Conservation (phyloP, 2,113 vertebrate genomes). For the Verasper variegatus region DNA sequence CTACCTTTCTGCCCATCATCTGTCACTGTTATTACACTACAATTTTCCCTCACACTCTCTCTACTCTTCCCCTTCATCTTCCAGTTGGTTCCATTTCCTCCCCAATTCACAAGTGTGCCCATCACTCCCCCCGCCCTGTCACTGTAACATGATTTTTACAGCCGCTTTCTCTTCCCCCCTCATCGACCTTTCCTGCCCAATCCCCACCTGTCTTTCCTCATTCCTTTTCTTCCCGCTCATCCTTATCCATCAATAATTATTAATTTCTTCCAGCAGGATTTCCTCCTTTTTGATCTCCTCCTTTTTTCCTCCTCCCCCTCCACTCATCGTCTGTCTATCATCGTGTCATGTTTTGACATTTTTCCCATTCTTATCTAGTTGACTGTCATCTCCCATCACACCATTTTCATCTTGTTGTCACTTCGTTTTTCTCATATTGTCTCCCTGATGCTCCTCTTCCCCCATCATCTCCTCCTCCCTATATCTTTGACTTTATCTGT, state of each 20-base stretch:
- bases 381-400: slow-evolving; percentile 53
- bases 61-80: slow-evolving; percentile 25
- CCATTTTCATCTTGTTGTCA: slow-evolving; percentile 59
- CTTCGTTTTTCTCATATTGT: slow-evolving; percentile 51
- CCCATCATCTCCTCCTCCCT: not conserved
- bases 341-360: slow-evolving; percentile 57
- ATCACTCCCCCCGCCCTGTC: slow-evolving; percentile 28
- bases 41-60: slow-evolving; percentile 11
- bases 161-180: slow-evolving; percentile 12
- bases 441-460: slow-evolving; percentile 6
- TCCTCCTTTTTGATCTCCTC: slow-evolving; percentile 1
- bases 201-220: slow-evolving; percentile 34
- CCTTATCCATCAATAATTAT: slow-evolving; percentile 54
- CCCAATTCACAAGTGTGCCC: slow-evolving; percentile 37
- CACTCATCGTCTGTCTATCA: slow-evolving; percentile 55
- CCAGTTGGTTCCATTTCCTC: slow-evolving; percentile 18
- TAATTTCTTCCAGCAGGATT: slow-evolving; percentile 41
- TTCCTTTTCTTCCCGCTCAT: slow-evolving; percentile 8
- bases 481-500: slow-evolving; percentile 15
- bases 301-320: not conserved
- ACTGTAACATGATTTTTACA: slow-evolving; percentile 25
- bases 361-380: slow-evolving; percentile 60
- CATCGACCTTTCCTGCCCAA: slow-evolving; percentile 9
- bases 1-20: slow-evolving; percentile 34
- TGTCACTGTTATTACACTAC: slow-evolving; percentile 28